Base-by-base conservation (phyloP, 2,113 vertebrate genomes). In the Pollachius pollachius region DNA sequence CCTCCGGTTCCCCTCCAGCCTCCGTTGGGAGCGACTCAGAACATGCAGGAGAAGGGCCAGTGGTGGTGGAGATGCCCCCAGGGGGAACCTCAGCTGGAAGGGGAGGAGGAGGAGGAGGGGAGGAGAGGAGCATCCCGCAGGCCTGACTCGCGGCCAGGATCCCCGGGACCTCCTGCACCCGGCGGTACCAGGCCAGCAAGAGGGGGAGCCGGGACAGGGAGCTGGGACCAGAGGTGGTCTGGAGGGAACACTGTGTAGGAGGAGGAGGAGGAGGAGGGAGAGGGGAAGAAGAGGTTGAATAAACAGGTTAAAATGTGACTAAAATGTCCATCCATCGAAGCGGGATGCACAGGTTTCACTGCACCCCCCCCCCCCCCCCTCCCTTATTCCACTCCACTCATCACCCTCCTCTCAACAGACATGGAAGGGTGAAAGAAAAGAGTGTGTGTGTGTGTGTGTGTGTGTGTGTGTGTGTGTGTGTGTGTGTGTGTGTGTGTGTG, bases 121-220 rank as follows among this genome's bases (percentile, higher is more conserved):
- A 69, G 79, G 64, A 92, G 67, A 93, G 93, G 82, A 1, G 77
- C 67, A 98, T 93, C n/a, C 90, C 93, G 84, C 95, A 97, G 63
- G 86, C 92, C 52, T 79, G 69, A 68, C 95, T 93, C 58, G 96
- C 93, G 57, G 72, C 73, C 56, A 87, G 89, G 16, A 98, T 90
- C 68, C 93, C 89, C 3, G 96, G 94, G n/a, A 99, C 93, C 81
- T 95, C 90, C 61, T 94, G 95, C 71, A 97, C 91, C 59, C 91
- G 93, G 64, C 13, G 85, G 88, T 97, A 96, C 97, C 97, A 99
- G 1, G 86, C 84, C 52, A 88, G 81, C 79, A 99, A 90, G 69
- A 96, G 87, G 0, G 96, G 96, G 60, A 99, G 89, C 13, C 84
- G 76, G 21, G 78, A 57, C 9, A 94, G 80, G 63, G 79, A 67